Base-by-base conservation (phyloP, 2,797 vertebrate species). In the Helicolenus hilgendorfi region DNA sequence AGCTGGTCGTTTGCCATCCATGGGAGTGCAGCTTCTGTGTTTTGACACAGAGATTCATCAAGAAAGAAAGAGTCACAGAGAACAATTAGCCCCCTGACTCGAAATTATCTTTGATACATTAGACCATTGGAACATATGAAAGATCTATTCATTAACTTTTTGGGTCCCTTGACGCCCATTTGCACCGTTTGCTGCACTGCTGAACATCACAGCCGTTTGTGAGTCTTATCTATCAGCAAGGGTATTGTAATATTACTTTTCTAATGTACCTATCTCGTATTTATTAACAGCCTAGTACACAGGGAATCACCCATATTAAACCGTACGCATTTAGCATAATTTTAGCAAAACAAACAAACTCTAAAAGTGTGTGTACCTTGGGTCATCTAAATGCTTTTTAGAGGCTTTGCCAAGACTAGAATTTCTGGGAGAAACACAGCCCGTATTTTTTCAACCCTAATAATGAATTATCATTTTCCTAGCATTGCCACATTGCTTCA, bases 71-170 rank as follows among this genome's bases (percentile, higher is more conserved):
- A 74, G 71, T 67, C 29, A 60, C 65, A 74, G 41, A 68, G 73
- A 83, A 64, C 56, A 72, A 78, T 87, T 87, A 81, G 63, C 72
- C 60, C 82, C 78, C 70, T 81, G 87, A 82, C 79, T 58, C 3
- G 9, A 86, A 78, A 84, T 85, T 10, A 63, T 14, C 70, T 87
- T 63, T 64, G 35, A 86, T 77, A 68, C 24, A 81, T 65, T 45
- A 83, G 35, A 67, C 26, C 60, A 58, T 13, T 35, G 77, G 29
- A 73, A 79, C 10, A 58, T 58, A 38, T 65, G 13, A 77, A 72
- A 58, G 20, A 73, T 60, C 13, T 72, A 15, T 59, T 81, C 55
- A 79, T 87, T 82, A 59, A 64, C 76, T 69, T 79, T 64, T 79
- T 69, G 18, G 5, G 56, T 78, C 22, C 22, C 15, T 36, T 58